Evolutionary conservation across 1,140 invertebrate species (phyloP), one percentile per base, ranked within the genome.

Genomic region (Tribolium castaneum): DNA sequence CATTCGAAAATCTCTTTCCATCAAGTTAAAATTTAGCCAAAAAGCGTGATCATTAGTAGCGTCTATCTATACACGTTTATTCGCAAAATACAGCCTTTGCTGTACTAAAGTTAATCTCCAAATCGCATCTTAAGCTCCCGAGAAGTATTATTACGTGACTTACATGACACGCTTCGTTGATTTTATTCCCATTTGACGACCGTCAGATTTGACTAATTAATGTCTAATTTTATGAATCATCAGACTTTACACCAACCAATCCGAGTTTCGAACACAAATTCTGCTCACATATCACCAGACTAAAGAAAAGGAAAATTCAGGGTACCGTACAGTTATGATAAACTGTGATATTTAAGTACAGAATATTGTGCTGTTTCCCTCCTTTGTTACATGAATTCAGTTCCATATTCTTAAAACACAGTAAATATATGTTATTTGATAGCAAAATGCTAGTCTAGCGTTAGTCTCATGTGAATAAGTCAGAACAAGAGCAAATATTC

Each of bases 161-260:
- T 22, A 59, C 54, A 59, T 59, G 54, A 59, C 10, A 10, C 19
- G 22, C 16, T 59, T 25, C 54, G 54, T 25, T 59, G 54, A 3
- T 3, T 25, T 59, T 59, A 59, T 25, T 59, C 54, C 19, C 54
- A 59, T 59, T 25, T 59, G 54, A 59, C 54, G 54, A 22, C 19
- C 54, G 54, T 59, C 54, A 22, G 25, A 59, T 59, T 59, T 59
- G 54, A 25, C 54, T 59, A 59, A 59, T 59, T 59, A 59, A 59
- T 59, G 54, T 59, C 30, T 59, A 59, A 59, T 59, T 59, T 59
- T 30, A 22, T 59, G 54, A 22, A 25, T 59, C 30, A 59, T 59
- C 54, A 59, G 54, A 59, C 54, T 59, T 45, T 10, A 45, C 39
- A 59, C 22, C 30, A n/a, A 6, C 5, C 54, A 22, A 25, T 25